A percentile compares a stretch with the other conserved stretches of the same genome.
phyloP scores from a whole-genome alignment of 1,140 invertebrate genomes.

The Oryctes rhinoceros region DNA sequence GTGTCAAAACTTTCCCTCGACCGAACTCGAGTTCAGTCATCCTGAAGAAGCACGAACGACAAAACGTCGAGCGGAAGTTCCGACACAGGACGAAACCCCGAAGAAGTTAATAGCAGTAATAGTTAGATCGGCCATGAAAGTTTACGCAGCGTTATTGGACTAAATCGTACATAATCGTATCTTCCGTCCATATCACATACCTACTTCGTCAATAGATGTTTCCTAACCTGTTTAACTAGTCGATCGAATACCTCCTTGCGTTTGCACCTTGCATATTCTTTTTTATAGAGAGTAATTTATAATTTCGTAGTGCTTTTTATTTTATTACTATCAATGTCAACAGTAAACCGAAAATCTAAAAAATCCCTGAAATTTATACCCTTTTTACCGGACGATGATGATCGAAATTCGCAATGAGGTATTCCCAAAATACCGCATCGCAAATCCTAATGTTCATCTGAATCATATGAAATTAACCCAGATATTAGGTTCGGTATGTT shows the following conservation, averaged over 20 bases:
- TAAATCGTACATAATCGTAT: too few species aligned
- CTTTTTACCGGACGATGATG: not conserved
- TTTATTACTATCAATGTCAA: not conserved
- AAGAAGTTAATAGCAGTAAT: too few species aligned
- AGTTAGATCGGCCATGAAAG: too few species aligned
- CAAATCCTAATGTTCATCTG: not conserved
- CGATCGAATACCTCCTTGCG: not conserved
- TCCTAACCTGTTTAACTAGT: too few species aligned
- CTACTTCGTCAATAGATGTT: too few species aligned
- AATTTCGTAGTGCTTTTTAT: not conserved
- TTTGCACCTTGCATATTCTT: not conserved
- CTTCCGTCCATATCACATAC: too few species aligned
- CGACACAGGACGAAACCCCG: too few species aligned
- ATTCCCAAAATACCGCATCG: not conserved
- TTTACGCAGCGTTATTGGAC: too few species aligned
- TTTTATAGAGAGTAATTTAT: not conserved
- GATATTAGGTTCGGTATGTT: not conserved
- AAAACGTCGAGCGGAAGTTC: too few species aligned
- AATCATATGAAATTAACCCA: not conserved
- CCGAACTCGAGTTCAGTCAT: too few species aligned
- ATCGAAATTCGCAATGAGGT: not conserved
- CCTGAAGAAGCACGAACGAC: too few species aligned
- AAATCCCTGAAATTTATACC: constrained; percentile 34
- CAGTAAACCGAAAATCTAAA: not conserved
- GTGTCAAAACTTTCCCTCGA: too few species aligned